phyloP scores from a whole-genome alignment of 2,113 vertebrate species.

The Platysteira castanea region DNA sequence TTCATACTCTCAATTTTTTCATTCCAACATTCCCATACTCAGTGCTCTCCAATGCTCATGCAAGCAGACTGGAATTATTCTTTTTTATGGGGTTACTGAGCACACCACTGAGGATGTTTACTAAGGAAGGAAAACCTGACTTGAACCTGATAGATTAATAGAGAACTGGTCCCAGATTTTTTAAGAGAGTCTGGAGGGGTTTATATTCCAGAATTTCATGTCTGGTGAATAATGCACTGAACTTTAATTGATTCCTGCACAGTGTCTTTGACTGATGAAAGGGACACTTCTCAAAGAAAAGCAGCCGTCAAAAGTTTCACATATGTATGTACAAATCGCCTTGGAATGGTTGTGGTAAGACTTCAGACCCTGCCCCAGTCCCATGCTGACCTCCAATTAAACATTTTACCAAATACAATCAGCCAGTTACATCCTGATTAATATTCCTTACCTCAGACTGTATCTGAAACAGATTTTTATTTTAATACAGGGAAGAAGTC shows the following conservation, averaged over 20 bases:
- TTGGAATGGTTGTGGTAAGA: background rate
- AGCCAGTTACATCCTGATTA: slow-evolving; percentile 33
- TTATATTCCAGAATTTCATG: slow-evolving; percentile 62
- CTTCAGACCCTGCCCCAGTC: background rate
- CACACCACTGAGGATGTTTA: slow-evolving; percentile 40
- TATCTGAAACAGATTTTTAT: background rate
- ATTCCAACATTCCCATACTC: background rate
- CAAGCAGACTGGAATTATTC: slow-evolving; percentile 20
- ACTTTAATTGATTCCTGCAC: slow-evolving; percentile 66
- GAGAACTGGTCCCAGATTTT: slow-evolving; percentile 33
- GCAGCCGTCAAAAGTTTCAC: slow-evolving; percentile 12
- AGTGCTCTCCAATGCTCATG: background rate
- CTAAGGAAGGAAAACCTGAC: slow-evolving; percentile 50
- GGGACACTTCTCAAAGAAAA: slow-evolving; percentile 36
- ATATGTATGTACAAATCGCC: background rate
- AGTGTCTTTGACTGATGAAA: slow-evolving; percentile 61
- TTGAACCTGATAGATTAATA: slow-evolving; percentile 38
- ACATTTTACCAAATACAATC: slow-evolving; percentile 53
- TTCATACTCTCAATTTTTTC: background rate
- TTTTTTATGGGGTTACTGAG: slow-evolving; percentile 47
- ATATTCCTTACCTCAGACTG: slow-evolving; percentile 40
- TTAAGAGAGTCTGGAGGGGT: slow-evolving; percentile 49
- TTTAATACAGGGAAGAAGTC: background rate
- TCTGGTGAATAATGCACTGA: slow-evolving; percentile 38
- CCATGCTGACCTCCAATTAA: slow-evolving; percentile 40